phyloP scores from a whole-genome alignment of 1,140 invertebrate species.

The Lerema accius region DNA sequence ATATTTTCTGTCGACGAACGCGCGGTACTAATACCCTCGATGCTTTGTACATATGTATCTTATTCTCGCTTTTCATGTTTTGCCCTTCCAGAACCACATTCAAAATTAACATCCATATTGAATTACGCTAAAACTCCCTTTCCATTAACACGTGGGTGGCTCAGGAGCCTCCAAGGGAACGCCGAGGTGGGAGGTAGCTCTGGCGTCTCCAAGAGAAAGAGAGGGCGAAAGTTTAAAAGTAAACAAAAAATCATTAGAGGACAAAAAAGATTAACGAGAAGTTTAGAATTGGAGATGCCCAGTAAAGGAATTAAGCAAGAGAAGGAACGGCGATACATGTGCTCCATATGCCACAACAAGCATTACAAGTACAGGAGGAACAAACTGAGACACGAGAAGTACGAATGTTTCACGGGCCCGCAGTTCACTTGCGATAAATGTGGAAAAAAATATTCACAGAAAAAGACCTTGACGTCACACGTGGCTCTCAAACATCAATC shows the following conservation, averaged over 20 bases:
- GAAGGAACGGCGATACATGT: constrained; percentile 52
- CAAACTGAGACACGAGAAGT: constrained; percentile 73
- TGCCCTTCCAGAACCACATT: constrained; percentile 70
- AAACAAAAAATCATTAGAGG: constrained; percentile 42
- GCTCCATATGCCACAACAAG: constrained; percentile 72
- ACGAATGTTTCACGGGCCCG: constrained; percentile 78
- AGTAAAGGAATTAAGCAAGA: constrained; percentile 26
- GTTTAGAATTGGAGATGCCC: constrained; percentile 23
- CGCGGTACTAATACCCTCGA: constrained; percentile 43
- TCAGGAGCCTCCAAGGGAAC: constrained; percentile 51
- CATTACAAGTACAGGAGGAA: constrained; percentile 76
- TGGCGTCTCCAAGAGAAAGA: constrained; percentile 34
- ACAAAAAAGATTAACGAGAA: constrained; percentile 44
- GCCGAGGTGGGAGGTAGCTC: constrained; percentile 28
- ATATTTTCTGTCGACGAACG: constrained; percentile 19
- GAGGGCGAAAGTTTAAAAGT: constrained; percentile 44
- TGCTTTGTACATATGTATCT: constrained; percentile 62
- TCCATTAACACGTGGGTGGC: constrained; percentile 72
- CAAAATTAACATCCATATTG: constrained; percentile 51
- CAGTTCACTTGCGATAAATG: constrained; percentile 79
- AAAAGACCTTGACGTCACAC: constrained; percentile 79
- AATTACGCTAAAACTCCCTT: constrained; percentile 69
- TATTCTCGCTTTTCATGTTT: constrained; percentile 72
- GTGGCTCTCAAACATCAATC: constrained; percentile 68
- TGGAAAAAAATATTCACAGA: constrained; percentile 70